A percentile compares a stretch with the other conserved stretches of the same genome.
Evolutionary conservation across 37 sponge, comb jelly and placozoan species (phyloP).

Genomic region (Beroe ovata): DNA sequence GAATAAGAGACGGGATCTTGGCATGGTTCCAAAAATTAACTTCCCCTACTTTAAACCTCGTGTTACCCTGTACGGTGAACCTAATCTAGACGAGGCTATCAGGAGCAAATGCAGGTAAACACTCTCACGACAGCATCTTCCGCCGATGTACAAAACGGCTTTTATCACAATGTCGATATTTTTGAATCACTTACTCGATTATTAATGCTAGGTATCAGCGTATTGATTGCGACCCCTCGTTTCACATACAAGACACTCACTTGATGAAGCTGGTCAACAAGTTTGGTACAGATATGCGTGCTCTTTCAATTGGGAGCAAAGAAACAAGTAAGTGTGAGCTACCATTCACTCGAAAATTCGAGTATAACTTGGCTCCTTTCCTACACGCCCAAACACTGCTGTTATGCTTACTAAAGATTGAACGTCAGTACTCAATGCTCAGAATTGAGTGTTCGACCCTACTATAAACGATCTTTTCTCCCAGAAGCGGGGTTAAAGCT

Average conservation of each 20-base stretch:
- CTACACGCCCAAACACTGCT: no score
- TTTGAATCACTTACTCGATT: no score
- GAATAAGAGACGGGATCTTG: conserved; percentile 34
- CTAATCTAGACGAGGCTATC: conserved; percentile 62
- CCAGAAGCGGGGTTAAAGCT: conserved; percentile 39
- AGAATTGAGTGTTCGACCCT: no score
- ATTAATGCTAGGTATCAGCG: conserved; percentile 65
- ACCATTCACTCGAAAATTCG: no score
- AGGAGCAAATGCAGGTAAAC: conserved; percentile 63
- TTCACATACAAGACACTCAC: conserved; percentile 7
- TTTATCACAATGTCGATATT: background rate
- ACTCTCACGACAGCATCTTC: no score
- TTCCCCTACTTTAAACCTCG: conserved; percentile 64
- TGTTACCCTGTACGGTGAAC: conserved; percentile 49
- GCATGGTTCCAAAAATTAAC: conserved; percentile 55
- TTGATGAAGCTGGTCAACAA: conserved; percentile 19
- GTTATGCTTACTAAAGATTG: no score
- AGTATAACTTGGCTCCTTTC: no score
- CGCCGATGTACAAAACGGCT: no score
- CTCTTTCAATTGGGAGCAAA: conserved; percentile 34
- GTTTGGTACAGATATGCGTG: conserved; percentile 15
- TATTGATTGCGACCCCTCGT: conserved; percentile 30
- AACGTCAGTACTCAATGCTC: no score
- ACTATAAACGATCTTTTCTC: no score
- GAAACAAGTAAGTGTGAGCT: conserved; percentile 42